Evolutionary conservation across 2,113 vertebrate genomes (phyloP).

Genomic region (Empidonax alnorum): DNA sequence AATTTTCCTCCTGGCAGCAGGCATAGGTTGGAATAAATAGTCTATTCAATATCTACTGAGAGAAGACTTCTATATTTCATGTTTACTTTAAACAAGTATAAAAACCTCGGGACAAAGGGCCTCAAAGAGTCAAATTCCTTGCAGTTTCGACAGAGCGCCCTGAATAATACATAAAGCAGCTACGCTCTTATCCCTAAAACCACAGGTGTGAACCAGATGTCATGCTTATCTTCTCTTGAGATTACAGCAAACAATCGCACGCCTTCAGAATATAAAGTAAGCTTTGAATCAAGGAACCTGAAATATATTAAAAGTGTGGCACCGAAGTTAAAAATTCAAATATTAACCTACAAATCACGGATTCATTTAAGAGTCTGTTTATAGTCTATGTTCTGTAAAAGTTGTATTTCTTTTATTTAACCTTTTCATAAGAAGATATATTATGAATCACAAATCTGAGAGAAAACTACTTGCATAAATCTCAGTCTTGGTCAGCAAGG

Average conservation of each 20-base stretch:
- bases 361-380: conserved; percentile 70
- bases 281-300: conserved; percentile 63
- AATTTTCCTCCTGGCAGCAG: conserved; percentile 24
- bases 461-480: conserved; percentile 2
- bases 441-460: conserved; percentile 39
- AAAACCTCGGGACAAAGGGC: conserved; percentile 34
- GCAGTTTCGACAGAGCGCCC: conserved; percentile 8
- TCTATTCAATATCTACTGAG: conserved; percentile 5
- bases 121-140: conserved; percentile 60
- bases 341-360: conserved; percentile 74
- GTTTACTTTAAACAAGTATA: conserved; percentile 63
- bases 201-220: conserved; percentile 77
- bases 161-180: conserved; percentile 68
- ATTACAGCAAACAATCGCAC: conserved; percentile 70
- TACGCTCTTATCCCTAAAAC: conserved; percentile 67
- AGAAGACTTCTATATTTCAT: conserved; percentile 33
- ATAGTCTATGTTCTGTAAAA: not conserved
- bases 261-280: conserved; percentile 74
- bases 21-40: conserved; percentile 26
- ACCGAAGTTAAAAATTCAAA: conserved; percentile 75
- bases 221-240: conserved; percentile 75
- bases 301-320: conserved; percentile 69
- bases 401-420: conserved; percentile 57
- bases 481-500: not conserved
- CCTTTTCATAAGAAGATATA: conserved; percentile 62